phyloP scores from a whole-genome alignment of 2,113 vertebrate genomes.

The Tragulus kanchil region DNA sequence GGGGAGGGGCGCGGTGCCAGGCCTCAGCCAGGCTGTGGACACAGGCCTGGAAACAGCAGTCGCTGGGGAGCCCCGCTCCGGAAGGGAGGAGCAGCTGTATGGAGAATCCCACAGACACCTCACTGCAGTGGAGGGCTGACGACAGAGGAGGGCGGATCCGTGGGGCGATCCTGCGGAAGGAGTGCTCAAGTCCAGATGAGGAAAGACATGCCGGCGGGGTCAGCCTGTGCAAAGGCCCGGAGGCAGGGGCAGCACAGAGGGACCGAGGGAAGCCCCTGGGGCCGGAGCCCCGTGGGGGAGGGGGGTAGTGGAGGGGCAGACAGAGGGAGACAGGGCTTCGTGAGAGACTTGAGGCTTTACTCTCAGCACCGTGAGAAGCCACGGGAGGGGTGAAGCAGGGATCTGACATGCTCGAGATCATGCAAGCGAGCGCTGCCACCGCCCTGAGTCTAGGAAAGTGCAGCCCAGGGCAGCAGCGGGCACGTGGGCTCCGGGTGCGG shows the following conservation, averaged over 20 bases:
- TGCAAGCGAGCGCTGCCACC: background rate
- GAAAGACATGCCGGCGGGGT: rapidly evolving
- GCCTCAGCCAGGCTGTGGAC: background rate
- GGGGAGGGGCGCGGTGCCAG: rapidly evolving
- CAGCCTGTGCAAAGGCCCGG: background rate
- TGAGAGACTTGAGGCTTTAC: background rate
- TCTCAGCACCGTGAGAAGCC: background rate
- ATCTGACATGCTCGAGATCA: background rate
- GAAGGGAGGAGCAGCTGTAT: rapidly evolving
- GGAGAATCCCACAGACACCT: background rate
- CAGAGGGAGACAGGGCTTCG: rapidly evolving
- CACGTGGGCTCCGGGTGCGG: rapidly evolving
- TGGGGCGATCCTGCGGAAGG: background rate
- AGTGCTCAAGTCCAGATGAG: background rate
- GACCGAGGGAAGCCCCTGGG: rapidly evolving
- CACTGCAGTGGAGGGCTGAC: no score
- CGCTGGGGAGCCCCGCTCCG: background rate
- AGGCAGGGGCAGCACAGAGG: no score
- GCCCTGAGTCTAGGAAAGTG: rapidly evolving
- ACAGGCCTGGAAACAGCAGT: background rate
- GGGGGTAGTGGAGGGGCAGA: rapidly evolving
- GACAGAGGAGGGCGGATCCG: rapidly evolving
- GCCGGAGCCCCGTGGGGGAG: no score
- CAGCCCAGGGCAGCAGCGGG: background rate
- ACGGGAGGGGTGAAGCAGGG: background rate